These are phyloP conservation scores for Emydocephalus ijimae DNA, from an alignment of 2,113 vertebrate species.

Conservation along the genomic window DNA sequence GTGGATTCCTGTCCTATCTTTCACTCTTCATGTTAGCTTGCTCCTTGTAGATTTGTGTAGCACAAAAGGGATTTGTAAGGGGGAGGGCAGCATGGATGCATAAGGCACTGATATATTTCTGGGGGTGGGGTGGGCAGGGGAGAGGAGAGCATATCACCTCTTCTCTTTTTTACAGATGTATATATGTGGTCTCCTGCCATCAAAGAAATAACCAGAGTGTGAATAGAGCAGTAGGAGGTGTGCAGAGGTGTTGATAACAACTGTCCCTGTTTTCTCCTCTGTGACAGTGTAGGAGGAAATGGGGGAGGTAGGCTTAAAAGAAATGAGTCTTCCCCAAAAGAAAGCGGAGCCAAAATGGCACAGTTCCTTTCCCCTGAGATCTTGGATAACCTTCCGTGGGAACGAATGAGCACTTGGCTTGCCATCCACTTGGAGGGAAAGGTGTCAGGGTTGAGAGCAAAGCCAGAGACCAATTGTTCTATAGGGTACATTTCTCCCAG, in stretches of 20 bases:
- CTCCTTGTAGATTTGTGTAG: background rate
- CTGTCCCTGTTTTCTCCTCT: background rate
- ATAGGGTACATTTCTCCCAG: background rate
- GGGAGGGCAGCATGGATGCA: background rate
- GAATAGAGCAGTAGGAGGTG: conserved; percentile 1
- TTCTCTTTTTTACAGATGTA: background rate
- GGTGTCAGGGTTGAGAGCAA: conserved; percentile 37
- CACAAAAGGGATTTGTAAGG: conserved; percentile 18
- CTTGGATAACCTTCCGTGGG: background rate
- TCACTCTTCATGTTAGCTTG: background rate
- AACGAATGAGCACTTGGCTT: rapidly evolving
- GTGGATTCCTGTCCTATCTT: background rate
- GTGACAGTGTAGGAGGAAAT: background rate
- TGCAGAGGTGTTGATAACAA: conserved; percentile 27
- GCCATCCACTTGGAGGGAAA: conserved; percentile 38
- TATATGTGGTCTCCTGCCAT: conserved; percentile 9
- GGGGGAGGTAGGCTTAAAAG: background rate
- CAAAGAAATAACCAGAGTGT: background rate
- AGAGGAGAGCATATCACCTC: background rate
- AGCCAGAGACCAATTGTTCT: conserved; percentile 27
- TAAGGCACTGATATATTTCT: background rate
- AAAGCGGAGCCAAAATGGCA: background rate
- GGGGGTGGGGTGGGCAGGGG: no score
- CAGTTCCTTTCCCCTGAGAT: background rate
- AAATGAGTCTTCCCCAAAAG: background rate